phyloP scores from a whole-genome alignment of 2,113 vertebrate species.

The Recurvirostra avosetta region DNA sequence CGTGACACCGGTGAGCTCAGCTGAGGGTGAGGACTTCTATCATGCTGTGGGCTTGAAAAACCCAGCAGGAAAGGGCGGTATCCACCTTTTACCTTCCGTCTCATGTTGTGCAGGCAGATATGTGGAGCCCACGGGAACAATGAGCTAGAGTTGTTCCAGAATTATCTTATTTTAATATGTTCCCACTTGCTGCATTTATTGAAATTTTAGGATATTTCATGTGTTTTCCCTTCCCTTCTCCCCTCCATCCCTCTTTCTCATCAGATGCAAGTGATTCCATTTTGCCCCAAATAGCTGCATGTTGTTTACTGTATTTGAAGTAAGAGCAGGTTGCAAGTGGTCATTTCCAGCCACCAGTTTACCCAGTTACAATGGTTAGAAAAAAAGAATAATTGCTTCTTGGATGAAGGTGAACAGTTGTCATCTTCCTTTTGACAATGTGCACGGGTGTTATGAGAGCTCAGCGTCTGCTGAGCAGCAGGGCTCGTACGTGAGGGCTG shows the following conservation, averaged over 20 bases:
- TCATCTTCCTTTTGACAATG: fast-evolving
- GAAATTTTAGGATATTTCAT: background rate
- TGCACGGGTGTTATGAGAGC: background rate
- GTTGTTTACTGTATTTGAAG: background rate
- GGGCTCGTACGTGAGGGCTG: fast-evolving
- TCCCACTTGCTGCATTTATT: background rate
- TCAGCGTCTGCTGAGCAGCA: background rate
- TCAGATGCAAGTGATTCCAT: background rate
- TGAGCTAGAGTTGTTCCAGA: background rate
- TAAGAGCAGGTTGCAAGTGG: background rate
- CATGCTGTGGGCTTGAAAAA: background rate
- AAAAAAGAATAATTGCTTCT: background rate
- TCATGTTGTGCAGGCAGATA: background rate
- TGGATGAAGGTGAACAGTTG: background rate
- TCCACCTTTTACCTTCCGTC: background rate
- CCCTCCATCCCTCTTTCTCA: background rate
- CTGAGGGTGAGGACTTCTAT: background rate
- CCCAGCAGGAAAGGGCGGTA: background rate
- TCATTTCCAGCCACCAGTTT: background rate
- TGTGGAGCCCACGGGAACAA: background rate
- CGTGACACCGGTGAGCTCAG: background rate
- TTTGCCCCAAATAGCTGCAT: background rate
- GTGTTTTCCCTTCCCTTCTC: background rate
- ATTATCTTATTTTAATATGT: background rate
- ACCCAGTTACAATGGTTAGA: background rate